These are phyloP conservation scores for Megalops cyprinoides DNA, from an alignment of 2,797 vertebrate species.

Conservation along the genomic window DNA sequence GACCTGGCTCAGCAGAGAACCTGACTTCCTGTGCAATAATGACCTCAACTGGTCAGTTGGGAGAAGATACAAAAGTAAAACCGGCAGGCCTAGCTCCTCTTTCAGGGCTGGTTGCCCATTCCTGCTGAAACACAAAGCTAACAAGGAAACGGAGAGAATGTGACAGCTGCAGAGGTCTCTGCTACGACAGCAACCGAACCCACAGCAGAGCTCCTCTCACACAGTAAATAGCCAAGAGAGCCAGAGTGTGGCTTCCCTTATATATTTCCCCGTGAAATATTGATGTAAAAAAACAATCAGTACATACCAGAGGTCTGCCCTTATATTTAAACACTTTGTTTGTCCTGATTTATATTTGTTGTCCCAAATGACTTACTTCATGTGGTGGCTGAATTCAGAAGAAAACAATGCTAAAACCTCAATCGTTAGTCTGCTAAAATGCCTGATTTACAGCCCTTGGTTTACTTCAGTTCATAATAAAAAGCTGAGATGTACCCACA, in stretches of 20 bases:
- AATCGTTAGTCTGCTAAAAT: no score
- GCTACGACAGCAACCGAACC: background rate
- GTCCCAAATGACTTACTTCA: background rate
- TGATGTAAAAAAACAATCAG: background rate
- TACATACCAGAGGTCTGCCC: background rate
- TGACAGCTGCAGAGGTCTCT: background rate
- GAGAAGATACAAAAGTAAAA: background rate
- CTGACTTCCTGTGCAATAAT: background rate
- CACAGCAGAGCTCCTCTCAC: background rate
- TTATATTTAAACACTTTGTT: background rate
- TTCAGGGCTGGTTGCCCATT: background rate
- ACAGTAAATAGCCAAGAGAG: background rate
- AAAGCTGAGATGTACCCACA: no score
- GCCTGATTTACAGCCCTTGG: no score
- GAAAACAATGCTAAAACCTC: background rate
- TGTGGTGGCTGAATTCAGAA: background rate
- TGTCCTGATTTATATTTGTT: conserved; percentile 1
- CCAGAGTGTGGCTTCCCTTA: background rate
- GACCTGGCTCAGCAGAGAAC: background rate
- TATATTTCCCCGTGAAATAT: background rate
- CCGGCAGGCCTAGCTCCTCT: background rate
- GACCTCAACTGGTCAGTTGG: background rate
- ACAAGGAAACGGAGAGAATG: background rate
- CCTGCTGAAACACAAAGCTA: background rate
- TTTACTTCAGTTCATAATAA: no score